Conservation (phyloP, 2,888 invertebrate species). For the Melanchra persicariae region DNA sequence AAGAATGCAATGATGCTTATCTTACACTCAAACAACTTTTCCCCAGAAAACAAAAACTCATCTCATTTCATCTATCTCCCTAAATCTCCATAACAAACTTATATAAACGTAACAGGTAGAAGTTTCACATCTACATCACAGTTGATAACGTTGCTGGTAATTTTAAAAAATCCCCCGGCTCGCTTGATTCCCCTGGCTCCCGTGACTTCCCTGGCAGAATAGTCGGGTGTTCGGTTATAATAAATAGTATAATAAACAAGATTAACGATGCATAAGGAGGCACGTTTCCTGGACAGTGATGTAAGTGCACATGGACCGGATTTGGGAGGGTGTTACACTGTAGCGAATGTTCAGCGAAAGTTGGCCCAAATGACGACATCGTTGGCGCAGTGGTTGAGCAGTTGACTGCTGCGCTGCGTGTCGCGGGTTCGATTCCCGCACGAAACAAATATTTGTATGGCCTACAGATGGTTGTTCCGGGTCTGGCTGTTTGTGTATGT, state of each 20-base stretch:
- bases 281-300: constrained; percentile 87
- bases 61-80: constrained; percentile 15
- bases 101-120: constrained; percentile 57
- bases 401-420: no score
- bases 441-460: no score
- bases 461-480: no score
- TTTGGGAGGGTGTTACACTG: constrained; percentile 71
- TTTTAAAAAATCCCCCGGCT: constrained; percentile 73
- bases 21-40: not conserved
- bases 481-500: no score
- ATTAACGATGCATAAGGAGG: constrained; percentile 89
- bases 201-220: constrained; percentile 46
- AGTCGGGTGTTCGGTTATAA: constrained; percentile 80
- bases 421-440: no score
- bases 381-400: no score
- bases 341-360: constrained; percentile 38
- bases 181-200: not conserved
- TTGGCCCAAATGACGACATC: not conserved
- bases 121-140: constrained; percentile 56
- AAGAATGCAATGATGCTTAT: no score
- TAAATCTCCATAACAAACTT: constrained; percentile 55
- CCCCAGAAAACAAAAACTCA: constrained; percentile 1
- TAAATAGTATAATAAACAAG: constrained; percentile 89
- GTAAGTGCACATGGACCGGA: constrained; percentile 80
- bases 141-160: constrained; percentile 62